phyloP scores from a whole-genome alignment of 30 jellyfish, hydroid and myxozoan genomes.

The Calvadosia cruxmelitensis region DNA sequence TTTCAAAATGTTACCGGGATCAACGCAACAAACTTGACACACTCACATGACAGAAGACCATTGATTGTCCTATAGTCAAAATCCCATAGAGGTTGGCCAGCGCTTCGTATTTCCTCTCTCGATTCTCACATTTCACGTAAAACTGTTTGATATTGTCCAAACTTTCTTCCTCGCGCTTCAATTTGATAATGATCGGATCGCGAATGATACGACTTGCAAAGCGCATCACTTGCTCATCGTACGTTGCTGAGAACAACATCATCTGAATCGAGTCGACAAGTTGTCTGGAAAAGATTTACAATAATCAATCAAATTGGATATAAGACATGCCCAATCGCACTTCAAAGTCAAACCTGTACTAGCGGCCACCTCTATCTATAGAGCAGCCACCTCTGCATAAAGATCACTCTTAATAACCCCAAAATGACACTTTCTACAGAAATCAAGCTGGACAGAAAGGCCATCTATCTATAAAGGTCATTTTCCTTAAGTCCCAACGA shows the following conservation, averaged over 20 bases:
- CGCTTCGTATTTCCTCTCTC: constrained; percentile 76
- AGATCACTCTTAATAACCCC: no score
- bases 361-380: no score
- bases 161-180: constrained; percentile 79
- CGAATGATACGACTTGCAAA: constrained; percentile 70
- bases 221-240: constrained; percentile 64
- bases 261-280: no score
- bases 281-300: background rate
- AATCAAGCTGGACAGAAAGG: no score
- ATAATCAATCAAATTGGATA: background rate
- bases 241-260: constrained; percentile 92
- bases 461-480: no score
- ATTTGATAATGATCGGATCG: constrained; percentile 72
- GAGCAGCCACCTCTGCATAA: no score
- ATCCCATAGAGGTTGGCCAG: constrained; percentile 79
- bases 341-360: no score
- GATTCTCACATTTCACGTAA: constrained; percentile 65
- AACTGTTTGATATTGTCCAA: constrained; percentile 83
- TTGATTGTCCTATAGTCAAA: constrained; percentile 82
- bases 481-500: no score
- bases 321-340: no score
- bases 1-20: no score
- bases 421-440: no score
- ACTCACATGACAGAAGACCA: constrained; percentile 97
- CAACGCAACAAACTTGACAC: no score